phyloP scores from a whole-genome alignment of 2,797 vertebrate genomes.

The Mormyrops attenuatus region DNA sequence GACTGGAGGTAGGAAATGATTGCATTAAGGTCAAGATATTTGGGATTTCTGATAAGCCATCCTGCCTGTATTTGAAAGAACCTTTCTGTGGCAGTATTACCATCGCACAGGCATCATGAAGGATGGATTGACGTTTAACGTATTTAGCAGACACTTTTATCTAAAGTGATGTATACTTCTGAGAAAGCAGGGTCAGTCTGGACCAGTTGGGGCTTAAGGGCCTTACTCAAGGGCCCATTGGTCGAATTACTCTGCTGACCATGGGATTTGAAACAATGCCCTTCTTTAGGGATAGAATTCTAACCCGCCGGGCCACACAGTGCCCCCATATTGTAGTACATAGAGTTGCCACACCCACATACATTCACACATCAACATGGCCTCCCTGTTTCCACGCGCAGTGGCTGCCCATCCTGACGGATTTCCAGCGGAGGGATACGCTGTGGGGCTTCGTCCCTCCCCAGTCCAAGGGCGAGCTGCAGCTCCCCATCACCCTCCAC shows the following conservation, averaged over 20 bases:
- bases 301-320: neutral
- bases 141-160: neutral
- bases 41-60: neutral
- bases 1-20: neutral
- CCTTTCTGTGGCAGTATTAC: neutral
- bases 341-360: neutral
- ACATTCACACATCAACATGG: neutral
- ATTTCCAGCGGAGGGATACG: constrained; percentile 74
- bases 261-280: neutral
- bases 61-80: neutral
- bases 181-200: neutral
- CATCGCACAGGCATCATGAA: neutral
- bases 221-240: neutral
- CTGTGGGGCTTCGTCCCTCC: constrained; percentile 79
- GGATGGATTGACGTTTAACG: neutral
- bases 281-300: neutral
- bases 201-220: neutral
- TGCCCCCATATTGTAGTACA: neutral
- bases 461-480: constrained; percentile 35
- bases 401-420: constrained; percentile 79
- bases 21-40: neutral
- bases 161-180: neutral
- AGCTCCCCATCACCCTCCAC: constrained; percentile 75
- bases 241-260: neutral
- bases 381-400: constrained; percentile 39